Evolutionary conservation across 2,797 vertebrate genomes (phyloP).

Genomic region (Melanotaenia parkinsoni): DNA sequence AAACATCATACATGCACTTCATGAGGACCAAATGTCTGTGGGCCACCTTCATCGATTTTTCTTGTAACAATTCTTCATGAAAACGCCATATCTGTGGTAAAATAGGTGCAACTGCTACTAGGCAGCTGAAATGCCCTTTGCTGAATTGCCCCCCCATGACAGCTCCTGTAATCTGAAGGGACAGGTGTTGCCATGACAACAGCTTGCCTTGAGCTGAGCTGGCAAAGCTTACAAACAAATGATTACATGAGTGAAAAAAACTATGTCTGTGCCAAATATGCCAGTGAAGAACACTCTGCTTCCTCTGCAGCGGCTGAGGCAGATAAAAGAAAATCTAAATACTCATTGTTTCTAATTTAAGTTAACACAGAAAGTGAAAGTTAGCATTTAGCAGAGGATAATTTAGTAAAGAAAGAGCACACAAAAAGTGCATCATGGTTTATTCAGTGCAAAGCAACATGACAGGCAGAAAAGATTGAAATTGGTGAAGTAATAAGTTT

Average conservation of each 20-base stretch:
- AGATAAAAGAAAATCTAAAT: background rate
- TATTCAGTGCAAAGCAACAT: slow-evolving; percentile 3
- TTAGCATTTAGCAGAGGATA: background rate
- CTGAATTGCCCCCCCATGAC: slow-evolving; percentile 51
- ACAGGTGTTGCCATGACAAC: slow-evolving; percentile 76
- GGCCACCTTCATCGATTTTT: slow-evolving; percentile 1
- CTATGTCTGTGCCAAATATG: slow-evolving; percentile 48
- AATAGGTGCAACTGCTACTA: slow-evolving; percentile 41
- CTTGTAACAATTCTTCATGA: background rate
- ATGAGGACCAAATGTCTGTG: background rate
- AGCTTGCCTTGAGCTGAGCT: slow-evolving; percentile 66
- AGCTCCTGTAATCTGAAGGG: slow-evolving; percentile 61
- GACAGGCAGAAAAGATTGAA: slow-evolving; percentile 7
- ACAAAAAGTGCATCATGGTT: background rate
- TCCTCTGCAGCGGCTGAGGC: slow-evolving; percentile 28
- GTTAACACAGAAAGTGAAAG: slow-evolving; percentile 18
- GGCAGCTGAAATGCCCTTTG: slow-evolving; percentile 52
- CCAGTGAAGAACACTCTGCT: slow-evolving; percentile 24
- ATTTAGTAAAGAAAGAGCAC: slow-evolving; percentile 13
- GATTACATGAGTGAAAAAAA: slow-evolving; percentile 54
- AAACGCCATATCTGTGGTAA: slow-evolving; percentile 21
- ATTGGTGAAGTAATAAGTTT: too few species aligned
- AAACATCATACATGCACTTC: slow-evolving; percentile 2
- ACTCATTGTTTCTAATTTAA: background rate
- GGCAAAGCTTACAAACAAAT: slow-evolving; percentile 70